Conservation (phyloP, 2,797 vertebrate genomes). For the Trichosurus vulpecula region DNA sequence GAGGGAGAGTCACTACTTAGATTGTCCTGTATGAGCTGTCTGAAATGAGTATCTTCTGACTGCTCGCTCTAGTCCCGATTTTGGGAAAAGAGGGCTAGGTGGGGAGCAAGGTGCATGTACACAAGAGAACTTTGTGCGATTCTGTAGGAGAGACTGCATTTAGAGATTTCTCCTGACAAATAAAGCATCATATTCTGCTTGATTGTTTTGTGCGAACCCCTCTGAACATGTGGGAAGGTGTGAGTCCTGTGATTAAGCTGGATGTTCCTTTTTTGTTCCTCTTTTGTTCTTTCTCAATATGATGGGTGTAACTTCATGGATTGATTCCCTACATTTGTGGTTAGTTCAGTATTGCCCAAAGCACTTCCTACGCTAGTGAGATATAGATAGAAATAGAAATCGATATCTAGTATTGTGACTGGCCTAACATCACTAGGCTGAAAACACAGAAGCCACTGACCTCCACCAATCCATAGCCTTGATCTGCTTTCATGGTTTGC, state of each 20-base stretch:
- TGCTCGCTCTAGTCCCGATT: not conserved
- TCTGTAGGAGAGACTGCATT: not conserved
- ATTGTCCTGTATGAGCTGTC: not conserved
- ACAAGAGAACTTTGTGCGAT: not conserved
- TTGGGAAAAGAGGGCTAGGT: not conserved
- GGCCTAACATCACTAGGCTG: not conserved
- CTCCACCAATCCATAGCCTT: not conserved
- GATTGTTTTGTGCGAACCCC: not conserved
- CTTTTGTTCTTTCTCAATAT: slow-evolving; percentile 6
- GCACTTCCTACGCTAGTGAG: slow-evolving; percentile 19
- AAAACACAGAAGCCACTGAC: no score
- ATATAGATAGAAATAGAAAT: not conserved
- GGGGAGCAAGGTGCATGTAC: not conserved
- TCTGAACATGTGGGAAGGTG: not conserved
- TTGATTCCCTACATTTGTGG: not conserved
- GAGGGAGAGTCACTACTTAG: not conserved
- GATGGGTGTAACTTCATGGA: not conserved
- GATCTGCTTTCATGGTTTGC: not conserved
- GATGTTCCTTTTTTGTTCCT: not conserved
- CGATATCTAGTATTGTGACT: not conserved
- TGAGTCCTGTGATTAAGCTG: not conserved
- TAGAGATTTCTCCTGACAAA: not conserved
- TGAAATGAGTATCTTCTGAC: not conserved
- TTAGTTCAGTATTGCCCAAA: slow-evolving; percentile 17
- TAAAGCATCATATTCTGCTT: slow-evolving; percentile 13